Evolutionary conservation across 2,797 vertebrate genomes (phyloP).

Genomic region (Sebastiscus tertius): DNA sequence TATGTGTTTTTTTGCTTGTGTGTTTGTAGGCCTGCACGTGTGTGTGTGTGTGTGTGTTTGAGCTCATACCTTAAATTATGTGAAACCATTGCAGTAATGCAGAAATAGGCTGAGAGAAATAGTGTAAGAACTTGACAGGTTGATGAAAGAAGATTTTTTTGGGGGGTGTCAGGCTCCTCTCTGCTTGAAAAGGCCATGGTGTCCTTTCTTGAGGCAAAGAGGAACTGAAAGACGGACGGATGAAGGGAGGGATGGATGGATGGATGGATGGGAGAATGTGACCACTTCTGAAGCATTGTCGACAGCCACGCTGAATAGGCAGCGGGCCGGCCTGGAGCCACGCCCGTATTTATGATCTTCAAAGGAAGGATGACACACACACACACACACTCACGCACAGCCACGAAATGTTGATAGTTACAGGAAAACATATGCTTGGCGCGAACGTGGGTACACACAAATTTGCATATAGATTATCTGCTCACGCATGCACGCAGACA

Average conservation of each 20-base stretch:
- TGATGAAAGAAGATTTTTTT: constrained; percentile 39
- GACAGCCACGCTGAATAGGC: constrained; percentile 83
- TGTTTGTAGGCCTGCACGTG: constrained; percentile 14
- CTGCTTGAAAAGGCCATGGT: constrained; percentile 62
- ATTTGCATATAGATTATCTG: constrained; percentile 51
- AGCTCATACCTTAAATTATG: constrained; percentile 45
- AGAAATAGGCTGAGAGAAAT: constrained; percentile 33
- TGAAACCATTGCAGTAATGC: constrained; percentile 22
- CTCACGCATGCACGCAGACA: constrained; percentile 2
- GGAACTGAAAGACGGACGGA: constrained; percentile 62
- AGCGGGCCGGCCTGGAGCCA: constrained; percentile 74
- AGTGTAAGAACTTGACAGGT: constrained; percentile 29
- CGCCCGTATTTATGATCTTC: constrained; percentile 83
- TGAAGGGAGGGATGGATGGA: constrained; percentile 62
- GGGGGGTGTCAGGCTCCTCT: constrained; percentile 12
- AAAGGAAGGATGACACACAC: constrained; percentile 79
- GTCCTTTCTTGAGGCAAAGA: constrained; percentile 70
- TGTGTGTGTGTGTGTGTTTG: constrained; percentile 10
- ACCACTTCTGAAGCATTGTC: constrained; percentile 87
- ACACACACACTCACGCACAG: constrained; percentile 35
- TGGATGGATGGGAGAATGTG: constrained; percentile 78
- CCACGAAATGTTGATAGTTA: constrained; percentile 68
- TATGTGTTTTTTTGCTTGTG: constrained; percentile 40
- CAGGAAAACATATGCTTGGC: constrained; percentile 69
- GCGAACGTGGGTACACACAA: constrained; percentile 30